Conservation (phyloP, 2,113 vertebrate species). For the Ursus arctos region DNA sequence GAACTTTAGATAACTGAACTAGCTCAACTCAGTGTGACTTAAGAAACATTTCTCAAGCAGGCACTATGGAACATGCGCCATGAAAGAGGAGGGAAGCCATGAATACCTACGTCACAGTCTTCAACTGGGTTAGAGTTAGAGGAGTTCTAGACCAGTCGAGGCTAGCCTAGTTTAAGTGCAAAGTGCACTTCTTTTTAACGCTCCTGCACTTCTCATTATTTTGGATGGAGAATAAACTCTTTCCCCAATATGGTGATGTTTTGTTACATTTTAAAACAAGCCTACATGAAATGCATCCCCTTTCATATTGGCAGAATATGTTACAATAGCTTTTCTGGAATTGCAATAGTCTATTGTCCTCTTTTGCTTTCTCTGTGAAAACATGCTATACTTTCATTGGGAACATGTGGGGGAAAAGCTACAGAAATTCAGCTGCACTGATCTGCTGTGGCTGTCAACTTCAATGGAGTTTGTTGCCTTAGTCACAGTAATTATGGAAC, state of each 20-base stretch:
- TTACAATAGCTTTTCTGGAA: neutral
- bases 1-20: neutral
- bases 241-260: neutral
- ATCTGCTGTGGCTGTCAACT: slow-evolving; percentile 19
- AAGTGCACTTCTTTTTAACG: neutral
- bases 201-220: neutral
- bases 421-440: neutral
- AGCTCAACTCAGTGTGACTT: neutral
- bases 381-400: neutral
- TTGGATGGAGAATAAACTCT: neutral
- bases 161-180: neutral
- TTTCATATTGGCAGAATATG: neutral
- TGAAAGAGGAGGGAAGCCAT: neutral
- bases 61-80: neutral
- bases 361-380: neutral
- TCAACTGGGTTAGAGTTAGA: neutral
- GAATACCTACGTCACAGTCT: neutral
- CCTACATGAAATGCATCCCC: neutral
- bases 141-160: too few species aligned
- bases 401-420: neutral
- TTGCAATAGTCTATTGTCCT: neutral
- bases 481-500: slow-evolving; percentile 50
- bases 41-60: neutral
- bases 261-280: slow-evolving; percentile 29
- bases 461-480: neutral